Percentiles rank a stretch among this genome's conserved stretches.
Conservation (phyloP, 2,113 vertebrate species). For the Haemorhous mexicanus region DNA sequence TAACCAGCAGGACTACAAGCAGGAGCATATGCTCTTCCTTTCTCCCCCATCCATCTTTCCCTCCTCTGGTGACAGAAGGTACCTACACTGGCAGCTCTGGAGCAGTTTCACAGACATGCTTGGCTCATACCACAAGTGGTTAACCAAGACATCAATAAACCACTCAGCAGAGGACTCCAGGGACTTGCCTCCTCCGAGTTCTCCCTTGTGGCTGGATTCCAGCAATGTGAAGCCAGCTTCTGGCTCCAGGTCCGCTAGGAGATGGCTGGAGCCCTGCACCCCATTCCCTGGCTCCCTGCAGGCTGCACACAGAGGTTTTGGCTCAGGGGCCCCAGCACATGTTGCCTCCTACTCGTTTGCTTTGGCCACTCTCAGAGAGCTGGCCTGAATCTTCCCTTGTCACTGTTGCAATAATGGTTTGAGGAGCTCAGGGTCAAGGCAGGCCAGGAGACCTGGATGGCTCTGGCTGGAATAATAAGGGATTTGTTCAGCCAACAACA, state of each 20-base stretch:
- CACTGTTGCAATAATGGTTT: neutral
- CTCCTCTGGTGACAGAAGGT: neutral
- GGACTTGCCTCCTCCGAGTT: neutral
- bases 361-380: neutral
- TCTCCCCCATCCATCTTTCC: neutral
- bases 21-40: neutral
- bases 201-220: neutral
- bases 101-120: slow-evolving; percentile 15
- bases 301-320: slow-evolving; percentile 4
- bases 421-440: neutral
- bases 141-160: slow-evolving; percentile 58
- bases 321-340: neutral
- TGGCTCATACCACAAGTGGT: slow-evolving; percentile 46
- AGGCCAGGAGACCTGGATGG: slow-evolving; percentile 23
- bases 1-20: neutral
- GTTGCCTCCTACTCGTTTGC: neutral
- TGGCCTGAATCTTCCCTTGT: slow-evolving; percentile 18
- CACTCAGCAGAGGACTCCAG: slow-evolving; percentile 11
- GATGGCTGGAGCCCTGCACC: neutral
- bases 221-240: rapidly evolving
- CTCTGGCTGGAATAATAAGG: slow-evolving; percentile 8
- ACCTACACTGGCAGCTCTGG: neutral
- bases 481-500: neutral
- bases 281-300: neutral
- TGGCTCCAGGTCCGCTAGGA: neutral